Percentiles rank a stretch among this genome's conserved stretches.
Evolutionary conservation across 1,140 invertebrate species (phyloP).

Genomic region (Manduca sexta): DNA sequence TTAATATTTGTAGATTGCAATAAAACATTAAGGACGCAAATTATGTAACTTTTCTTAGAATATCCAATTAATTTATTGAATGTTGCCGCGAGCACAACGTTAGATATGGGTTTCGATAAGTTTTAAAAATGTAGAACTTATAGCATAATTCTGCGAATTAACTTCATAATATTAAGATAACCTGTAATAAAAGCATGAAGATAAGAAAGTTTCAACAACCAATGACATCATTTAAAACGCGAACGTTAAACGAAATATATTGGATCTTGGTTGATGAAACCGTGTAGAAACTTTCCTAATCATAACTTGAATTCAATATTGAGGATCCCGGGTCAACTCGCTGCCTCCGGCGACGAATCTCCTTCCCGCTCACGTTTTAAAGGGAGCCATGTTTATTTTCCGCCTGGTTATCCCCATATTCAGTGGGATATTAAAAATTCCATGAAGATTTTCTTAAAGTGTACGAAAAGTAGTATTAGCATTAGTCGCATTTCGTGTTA

Average conservation of each 20-base stretch:
- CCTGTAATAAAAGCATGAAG: too few species aligned
- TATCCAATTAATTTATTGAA: too few species aligned
- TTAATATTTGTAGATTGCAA: too few species aligned
- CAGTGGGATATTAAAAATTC: conserved; percentile 1
- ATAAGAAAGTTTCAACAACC: background rate
- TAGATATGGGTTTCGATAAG: too few species aligned
- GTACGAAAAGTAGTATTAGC: background rate
- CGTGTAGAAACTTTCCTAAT: conserved; percentile 31
- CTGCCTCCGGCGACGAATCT: conserved; percentile 41
- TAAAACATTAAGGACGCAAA: too few species aligned
- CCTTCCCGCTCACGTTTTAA: conserved; percentile 25
- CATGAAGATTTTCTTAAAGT: background rate
- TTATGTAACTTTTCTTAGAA: too few species aligned
- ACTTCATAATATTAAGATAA: too few species aligned
- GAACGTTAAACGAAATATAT: conserved; percentile 15
- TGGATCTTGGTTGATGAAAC: conserved; percentile 22
- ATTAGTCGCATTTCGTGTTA: too few species aligned
- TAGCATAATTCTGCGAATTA: too few species aligned
- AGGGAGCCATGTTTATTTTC: conserved; percentile 48
- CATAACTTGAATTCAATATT: conserved; percentile 48
- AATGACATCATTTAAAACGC: conserved; percentile 8
- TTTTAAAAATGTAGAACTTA: too few species aligned
- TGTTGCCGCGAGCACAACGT: too few species aligned
- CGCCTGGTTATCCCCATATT: conserved; percentile 33
- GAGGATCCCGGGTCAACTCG: conserved; percentile 29